Evolutionary conservation across 2,113 vertebrate species (phyloP).

Genomic region (Pipa parva): DNA sequence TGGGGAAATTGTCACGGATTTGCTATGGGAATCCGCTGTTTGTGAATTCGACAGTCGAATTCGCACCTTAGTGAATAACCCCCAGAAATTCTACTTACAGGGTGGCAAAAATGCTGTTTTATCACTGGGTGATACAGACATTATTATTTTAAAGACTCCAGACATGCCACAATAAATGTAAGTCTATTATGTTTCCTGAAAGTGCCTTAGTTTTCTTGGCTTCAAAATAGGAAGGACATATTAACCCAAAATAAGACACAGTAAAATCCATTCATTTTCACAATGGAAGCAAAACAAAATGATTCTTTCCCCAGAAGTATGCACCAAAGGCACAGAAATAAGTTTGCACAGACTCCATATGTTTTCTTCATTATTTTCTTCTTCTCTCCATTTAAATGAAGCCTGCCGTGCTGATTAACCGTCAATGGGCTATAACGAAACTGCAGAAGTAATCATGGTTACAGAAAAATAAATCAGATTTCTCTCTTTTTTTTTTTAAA

Average conservation of each 20-base stretch:
- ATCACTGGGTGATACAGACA: too few relatives aligned
- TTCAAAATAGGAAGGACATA: constrained; percentile 15
- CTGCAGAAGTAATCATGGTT: constrained; percentile 15
- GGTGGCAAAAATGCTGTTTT: too few relatives aligned
- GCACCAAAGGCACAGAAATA: neutral
- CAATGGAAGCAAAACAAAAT: constrained; percentile 13
- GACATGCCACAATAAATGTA: constrained; percentile 16
- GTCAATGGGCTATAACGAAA: constrained; percentile 24
- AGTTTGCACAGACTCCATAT: constrained; percentile 17
- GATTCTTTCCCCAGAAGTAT: constrained; percentile 6
- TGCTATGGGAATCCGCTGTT: too few relatives aligned
- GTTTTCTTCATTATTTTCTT: constrained; percentile 19
- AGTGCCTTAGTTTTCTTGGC: constrained; percentile 23
- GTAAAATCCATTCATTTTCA: constrained; percentile 21
- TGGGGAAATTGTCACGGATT: too few relatives aligned
- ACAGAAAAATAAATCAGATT: constrained; percentile 26
- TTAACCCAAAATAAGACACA: constrained; percentile 20
- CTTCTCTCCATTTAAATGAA: neutral
- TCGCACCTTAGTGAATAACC: too few relatives aligned
- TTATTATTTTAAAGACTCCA: constrained; percentile 10
- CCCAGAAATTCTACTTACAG: too few relatives aligned
- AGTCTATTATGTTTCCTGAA: constrained; percentile 19
- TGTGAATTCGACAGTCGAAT: too few relatives aligned
- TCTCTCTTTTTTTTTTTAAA: constrained; percentile 25
- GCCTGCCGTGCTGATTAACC: constrained; percentile 15